Evolutionary conservation across 2,888 invertebrate genomes (phyloP), one percentile per base, ranked within the genome.

Genomic region (Pristionchus fissidentatus): DNA sequence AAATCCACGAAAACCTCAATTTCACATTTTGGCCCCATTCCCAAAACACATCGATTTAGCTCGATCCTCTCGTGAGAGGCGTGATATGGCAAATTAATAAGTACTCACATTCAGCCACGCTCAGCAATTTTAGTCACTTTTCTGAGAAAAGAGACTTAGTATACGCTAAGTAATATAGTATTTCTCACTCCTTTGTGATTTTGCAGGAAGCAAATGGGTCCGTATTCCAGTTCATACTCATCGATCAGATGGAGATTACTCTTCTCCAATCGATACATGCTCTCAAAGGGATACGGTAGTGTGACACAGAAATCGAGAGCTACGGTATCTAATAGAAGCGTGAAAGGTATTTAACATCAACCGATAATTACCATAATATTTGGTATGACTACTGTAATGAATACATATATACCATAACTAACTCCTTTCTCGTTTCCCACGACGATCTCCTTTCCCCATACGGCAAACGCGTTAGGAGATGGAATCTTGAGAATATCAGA

Each of bases 361-460:
- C n/a, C n/a, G n/a, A n/a, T n/a, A n/a, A n/a, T n/a, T n/a, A n/a
- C n/a, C n/a, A n/a, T n/a, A n/a, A 5, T 57, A 7, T 19, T 52
- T n/a, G 19, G 22, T 3, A 52, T 52, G 52, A 52, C n/a, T 13
- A 57, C 26, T 57, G 3, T 4, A 52, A 52, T 52, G n/a, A n/a
- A 52, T 52, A 52, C 60, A 57, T 10, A 26, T 3, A 19, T 22
- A 52, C n/a, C 19, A n/a, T 22, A 22, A 52, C 60, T 29, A 5
- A 60, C 60, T 22, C 60, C 60, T 13, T 60, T 60, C 29, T 29
- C 60, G 22, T 60, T 60, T 29, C 60, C 60, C 1, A 60, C 60
- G 19, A 60, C 60, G 60, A 60, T 60, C 32, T 60, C 60, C 8
- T 60, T 60, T 10, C 32, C 60, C 60, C 60, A 60, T 32, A 60